A percentile compares a stretch with the other conserved stretches of the same genome.
Conservation (phyloP, 2,797 vertebrate genomes). For the Semaprochilodus insignis region DNA sequence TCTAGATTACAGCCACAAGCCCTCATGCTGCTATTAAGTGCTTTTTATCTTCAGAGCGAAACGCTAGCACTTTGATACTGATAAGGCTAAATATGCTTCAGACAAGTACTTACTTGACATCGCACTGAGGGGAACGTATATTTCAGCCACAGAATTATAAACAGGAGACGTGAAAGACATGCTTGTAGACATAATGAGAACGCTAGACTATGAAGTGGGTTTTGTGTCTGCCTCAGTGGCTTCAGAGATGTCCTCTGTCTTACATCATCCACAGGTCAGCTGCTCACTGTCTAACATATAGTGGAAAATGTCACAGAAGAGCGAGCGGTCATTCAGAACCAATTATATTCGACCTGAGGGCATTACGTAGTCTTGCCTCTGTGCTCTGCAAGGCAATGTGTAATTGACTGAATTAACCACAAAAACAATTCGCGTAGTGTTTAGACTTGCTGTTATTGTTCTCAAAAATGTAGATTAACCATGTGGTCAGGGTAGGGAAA, state of each 20-base stretch:
- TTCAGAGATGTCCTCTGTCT: conserved; percentile 36
- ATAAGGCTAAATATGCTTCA: conserved; percentile 27
- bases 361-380: not conserved
- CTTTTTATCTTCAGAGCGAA: conserved; percentile 40
- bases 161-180: conserved; percentile 17
- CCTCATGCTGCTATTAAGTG: conserved; percentile 35
- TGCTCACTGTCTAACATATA: conserved; percentile 9
- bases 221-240: conserved; percentile 21
- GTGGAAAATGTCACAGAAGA: conserved; percentile 8
- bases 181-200: conserved; percentile 3
- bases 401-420: not conserved
- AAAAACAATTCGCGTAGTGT: not conserved
- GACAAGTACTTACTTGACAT: conserved; percentile 35
- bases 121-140: conserved; percentile 14
- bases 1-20: conserved; percentile 4
- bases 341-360: conserved; percentile 13
- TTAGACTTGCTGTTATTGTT: not conserved
- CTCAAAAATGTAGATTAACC: not conserved
- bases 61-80: conserved; percentile 5
- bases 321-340: conserved; percentile 8
- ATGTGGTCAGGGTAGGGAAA: not conserved
- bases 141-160: not conserved
- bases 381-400: not conserved
- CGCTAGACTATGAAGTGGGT: conserved; percentile 10
- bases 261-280: conserved; percentile 47